phyloP scores from a whole-genome alignment of 1,140 invertebrate species.

The Muscidifurax raptorellus region DNA sequence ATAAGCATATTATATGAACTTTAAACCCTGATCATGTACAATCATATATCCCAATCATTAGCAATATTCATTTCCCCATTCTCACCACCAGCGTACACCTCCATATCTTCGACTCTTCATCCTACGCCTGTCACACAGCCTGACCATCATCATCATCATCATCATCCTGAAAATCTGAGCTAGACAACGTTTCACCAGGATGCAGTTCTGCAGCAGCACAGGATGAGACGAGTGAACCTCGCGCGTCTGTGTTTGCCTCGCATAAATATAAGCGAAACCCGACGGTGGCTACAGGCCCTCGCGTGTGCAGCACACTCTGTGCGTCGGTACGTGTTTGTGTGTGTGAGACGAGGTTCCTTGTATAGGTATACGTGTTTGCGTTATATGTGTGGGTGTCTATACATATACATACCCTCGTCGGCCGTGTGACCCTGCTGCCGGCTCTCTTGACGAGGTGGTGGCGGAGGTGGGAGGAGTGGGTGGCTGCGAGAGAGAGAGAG shows the following conservation, averaged over 20 bases:
- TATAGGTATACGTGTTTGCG: too few relatives aligned
- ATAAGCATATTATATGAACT: too few relatives aligned
- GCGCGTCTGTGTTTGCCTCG: conserved; percentile 27
- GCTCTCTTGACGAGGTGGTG: background rate
- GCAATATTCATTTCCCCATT: too few relatives aligned
- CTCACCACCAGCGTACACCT: too few relatives aligned
- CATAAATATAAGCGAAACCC: conserved; percentile 13
- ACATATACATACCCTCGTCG: background rate
- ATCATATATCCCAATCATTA: too few relatives aligned
- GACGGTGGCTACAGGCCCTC: background rate
- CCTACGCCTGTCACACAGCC: too few relatives aligned
- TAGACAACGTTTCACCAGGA: too few relatives aligned
- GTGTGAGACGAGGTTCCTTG: background rate
- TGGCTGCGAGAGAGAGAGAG: background rate
- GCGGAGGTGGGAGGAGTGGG: background rate
- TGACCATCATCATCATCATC: too few relatives aligned
- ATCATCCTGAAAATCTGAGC: too few relatives aligned
- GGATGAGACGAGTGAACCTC: conserved; percentile 24
- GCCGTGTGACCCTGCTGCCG: background rate
- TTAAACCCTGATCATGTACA: too few relatives aligned
- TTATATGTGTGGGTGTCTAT: too few relatives aligned
- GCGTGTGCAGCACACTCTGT: background rate
- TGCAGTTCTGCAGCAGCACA: background rate
- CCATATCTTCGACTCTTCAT: too few relatives aligned
- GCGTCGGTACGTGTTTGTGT: background rate